Evolutionary conservation across 2,797 vertebrate genomes (phyloP).

Genomic region (Kryptopterus vitreolus): DNA sequence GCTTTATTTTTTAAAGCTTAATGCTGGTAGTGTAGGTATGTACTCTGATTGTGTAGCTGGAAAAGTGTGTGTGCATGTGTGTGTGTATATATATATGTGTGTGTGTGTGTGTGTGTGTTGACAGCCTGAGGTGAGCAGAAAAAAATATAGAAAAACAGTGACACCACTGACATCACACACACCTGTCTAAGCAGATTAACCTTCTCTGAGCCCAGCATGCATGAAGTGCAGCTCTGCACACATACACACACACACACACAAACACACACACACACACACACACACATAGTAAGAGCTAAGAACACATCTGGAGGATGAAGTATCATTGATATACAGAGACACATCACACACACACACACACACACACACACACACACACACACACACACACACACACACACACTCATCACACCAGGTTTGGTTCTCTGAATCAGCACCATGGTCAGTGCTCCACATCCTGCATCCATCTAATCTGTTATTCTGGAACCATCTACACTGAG

Average conservation of each 20-base stretch:
- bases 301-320: conserved; percentile 12
- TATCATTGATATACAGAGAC: not conserved
- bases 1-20: too few species aligned
- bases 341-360: not conserved
- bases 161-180: not conserved
- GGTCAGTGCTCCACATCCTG: not conserved
- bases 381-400: not conserved
- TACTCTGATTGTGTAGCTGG: too few species aligned
- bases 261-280: conserved; percentile 36
- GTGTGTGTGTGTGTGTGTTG: conserved; percentile 28
- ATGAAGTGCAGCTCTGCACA: conserved; percentile 39
- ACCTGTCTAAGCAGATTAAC: conserved; percentile 75
- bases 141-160: too few species aligned
- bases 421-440: not conserved
- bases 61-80: not conserved
- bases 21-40: not conserved
- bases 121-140: conserved; percentile 63
- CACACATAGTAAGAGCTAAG: not conserved
- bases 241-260: conserved; percentile 50
- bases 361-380: not conserved
- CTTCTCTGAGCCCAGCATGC: conserved; percentile 68
- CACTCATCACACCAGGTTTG: not conserved
- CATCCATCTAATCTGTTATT: too few species aligned
- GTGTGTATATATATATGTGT: not conserved
- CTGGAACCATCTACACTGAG: not conserved